Base-by-base conservation (phyloP, 2,888 invertebrate genomes). In the Aquatica leii region DNA sequence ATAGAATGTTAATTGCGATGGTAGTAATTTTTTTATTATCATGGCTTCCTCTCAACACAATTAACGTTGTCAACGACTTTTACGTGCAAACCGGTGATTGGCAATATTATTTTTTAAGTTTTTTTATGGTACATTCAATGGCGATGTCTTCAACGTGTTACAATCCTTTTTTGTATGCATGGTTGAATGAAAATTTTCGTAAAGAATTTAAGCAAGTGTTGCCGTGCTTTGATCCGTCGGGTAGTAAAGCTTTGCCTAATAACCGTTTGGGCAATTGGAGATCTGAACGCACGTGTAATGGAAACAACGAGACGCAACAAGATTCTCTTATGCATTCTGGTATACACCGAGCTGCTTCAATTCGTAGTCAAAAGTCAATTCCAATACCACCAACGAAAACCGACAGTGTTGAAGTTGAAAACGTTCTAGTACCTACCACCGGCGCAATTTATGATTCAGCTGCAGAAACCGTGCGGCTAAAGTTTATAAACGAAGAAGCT, bases 1-100 rank as follows among this genome's bases (percentile, higher is more conserved):
- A 98, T 81, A 89, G 95, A 70, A 99, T 98, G 98, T 84, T 99
- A 63, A 96, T 98, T 64, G 93, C 95, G 1, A 99, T 99, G 98
- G 98, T 94, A 8, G 90, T 91, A 9, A 95, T 98, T 56, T 99
- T 99, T 78, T 94, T 96, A 0, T 84, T 95, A n/a, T 98, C 97
- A 31, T 99, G 98, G 96, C 82, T 95, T 57, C 95, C 96, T 71
- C 84, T 98, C 62, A 98, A 98, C 79, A 83, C 93, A 54, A 90
- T 95, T 71, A 97, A 97, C 78, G 87, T 97, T 34, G 86, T 93
- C 73, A 91, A 91, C 76, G 94, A 95, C 77, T 91, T 94, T 74
- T 90, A 92, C 78, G 86, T 86, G 48, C 86, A 87, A 62, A 89
- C 90, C 17, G 89, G 87, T 62, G 86, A 89, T 66, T 91, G 94